These are phyloP conservation scores for Eupithecia tripunctaria DNA, from an alignment of 2,888 invertebrate species.

Conservation along the genomic window DNA sequence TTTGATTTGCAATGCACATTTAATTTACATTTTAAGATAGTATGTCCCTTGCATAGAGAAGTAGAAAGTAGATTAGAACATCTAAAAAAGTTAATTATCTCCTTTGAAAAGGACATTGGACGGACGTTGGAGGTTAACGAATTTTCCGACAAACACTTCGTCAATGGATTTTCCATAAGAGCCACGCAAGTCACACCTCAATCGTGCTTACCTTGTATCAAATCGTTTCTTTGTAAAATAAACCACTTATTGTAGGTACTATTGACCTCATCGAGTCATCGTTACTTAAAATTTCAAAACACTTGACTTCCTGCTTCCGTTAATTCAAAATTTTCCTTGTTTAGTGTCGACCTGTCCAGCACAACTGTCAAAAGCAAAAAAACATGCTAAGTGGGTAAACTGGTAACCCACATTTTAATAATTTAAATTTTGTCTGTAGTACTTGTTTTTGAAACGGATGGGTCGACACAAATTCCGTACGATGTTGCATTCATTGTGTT, in stretches of 20 bases:
- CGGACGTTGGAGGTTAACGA: background rate
- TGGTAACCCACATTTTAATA: background rate
- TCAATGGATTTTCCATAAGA: slow-evolving; percentile 15
- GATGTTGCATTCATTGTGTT: background rate
- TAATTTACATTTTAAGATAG: too few species aligned
- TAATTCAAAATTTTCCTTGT: slow-evolving; percentile 42
- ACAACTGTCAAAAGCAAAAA: background rate
- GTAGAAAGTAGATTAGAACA: too few species aligned
- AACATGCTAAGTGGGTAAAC: background rate
- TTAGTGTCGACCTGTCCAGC: slow-evolving; percentile 31
- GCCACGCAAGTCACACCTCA: slow-evolving; percentile 17
- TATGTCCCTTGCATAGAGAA: too few species aligned
- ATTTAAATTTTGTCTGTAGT: background rate
- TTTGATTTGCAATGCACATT: background rate
- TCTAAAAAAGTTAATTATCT: too few species aligned
- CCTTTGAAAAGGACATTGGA: background rate
- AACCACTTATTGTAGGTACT: slow-evolving; percentile 30
- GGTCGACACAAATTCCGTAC: background rate
- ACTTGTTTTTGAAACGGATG: background rate
- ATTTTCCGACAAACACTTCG: slow-evolving; percentile 6
- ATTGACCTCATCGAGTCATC: slow-evolving; percentile 40
- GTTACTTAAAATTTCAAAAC: slow-evolving; percentile 43
- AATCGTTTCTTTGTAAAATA: slow-evolving; percentile 40
- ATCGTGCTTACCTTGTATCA: slow-evolving; percentile 33
- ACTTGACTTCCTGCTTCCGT: slow-evolving; percentile 54